Evolutionary conservation across 2,888 invertebrate genomes (phyloP), one percentile per base, ranked within the genome.

Genomic region (Pollenia angustigena): DNA sequence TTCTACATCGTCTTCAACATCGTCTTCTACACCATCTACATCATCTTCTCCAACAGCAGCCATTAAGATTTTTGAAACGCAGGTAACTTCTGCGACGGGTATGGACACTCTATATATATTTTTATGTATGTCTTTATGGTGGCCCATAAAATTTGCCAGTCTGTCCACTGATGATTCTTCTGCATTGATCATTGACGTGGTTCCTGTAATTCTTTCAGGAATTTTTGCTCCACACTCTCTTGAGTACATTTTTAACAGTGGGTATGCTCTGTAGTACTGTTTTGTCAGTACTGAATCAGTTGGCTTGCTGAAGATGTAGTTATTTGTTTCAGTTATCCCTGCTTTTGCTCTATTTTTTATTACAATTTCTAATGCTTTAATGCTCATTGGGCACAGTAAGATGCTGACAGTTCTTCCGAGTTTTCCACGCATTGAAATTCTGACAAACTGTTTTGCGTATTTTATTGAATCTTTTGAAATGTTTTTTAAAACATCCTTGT

Each of bases 391-490:
- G 11, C 56, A 56, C 11, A 56, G 23, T 23, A 56, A 56, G 0
- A 56, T 9, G 56, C 56, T 56, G 9, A 56, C 56, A 23, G 56
- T 56, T 56, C 56, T 56, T 10, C 56, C 56, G 23, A 56, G 56
- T 8, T 56, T 32, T 23, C 56, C 56, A 3, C 56, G 11, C 18
- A 18, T 18, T 18, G 18, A 1, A 18, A 18, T 18, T 18, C 18
- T 18, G 18, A 18, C 18, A 18, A 18, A 56, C 11, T 12, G 56
- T 11, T 56, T 56, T 10, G 56, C 23, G 23, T 23, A 56, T 56
- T 23, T 23, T 23, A 56, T 11, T 10, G 56, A 56, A 10, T 56
- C 23, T 56, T 56, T 56, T 4, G 23, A 56, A 56, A 56, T 6
- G 12, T 56, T 18, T 56, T 52, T 56, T 23, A 56, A 23, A 10